Evolutionary conservation across 92 coral and sea anemone genomes (phyloP), one percentile per base, ranked within the genome.

Genomic region (Epizoanthus ramosus): DNA sequence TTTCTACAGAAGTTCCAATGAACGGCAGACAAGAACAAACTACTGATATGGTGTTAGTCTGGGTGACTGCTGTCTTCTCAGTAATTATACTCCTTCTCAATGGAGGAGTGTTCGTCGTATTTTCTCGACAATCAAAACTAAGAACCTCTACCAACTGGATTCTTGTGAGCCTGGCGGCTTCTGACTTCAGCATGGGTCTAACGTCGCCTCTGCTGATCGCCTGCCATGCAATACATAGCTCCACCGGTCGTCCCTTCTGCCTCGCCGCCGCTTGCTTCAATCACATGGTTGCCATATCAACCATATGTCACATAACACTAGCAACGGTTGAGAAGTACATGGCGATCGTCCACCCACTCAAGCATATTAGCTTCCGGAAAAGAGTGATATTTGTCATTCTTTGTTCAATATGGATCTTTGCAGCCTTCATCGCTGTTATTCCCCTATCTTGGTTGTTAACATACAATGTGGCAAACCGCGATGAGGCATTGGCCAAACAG

Each of bases 291-390:
- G 90, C 94, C 0, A 68, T 89, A 41, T 73, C 91, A 12, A 88
- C 94, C 8, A 91, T 94, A 16, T 93, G 80, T 58, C 97, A 93
- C 43, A 88, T 93, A 5, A 86, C 92, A 4, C 64, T 85, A 24
- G 90, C 92, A 22, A 93, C 97, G 1, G 90, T 77, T 4, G 97
- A 93, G 79, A 91, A 91, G 70, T 93, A 91, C 70, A 79, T 91
- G 56, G 97, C 97, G 2, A 93, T 93, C 25, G 70, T 86, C 8
- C 83, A 87, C 45, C 97, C 97, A 22, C 85, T 93, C 4, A 82
- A 75, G 53, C 97, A 91, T 60, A 86, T 88, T 25, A 85, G 81
- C 9, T 80, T 90, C 45, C 89, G 87, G 28, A 93, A 88, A 56
- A 86, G 82, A 50, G 60, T 64, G 60, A 74, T 85, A 6, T 75